Base-by-base conservation (phyloP, 2,888 invertebrate genomes). In the Leptinotarsa juncta region DNA sequence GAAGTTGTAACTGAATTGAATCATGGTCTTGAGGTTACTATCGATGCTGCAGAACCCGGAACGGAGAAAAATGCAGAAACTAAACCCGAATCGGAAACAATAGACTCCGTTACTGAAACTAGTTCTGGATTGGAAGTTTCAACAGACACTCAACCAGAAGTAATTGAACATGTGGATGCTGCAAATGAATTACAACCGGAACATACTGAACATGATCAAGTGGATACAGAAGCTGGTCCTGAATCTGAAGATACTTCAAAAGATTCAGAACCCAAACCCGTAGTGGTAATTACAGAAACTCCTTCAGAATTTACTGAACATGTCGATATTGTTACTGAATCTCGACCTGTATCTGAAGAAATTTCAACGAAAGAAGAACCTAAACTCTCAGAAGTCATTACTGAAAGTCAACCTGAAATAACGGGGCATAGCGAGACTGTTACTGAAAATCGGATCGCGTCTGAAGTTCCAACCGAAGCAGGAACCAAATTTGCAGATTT, bases 351-450 rank as follows among this genome's bases (percentile, higher is more conserved):
- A 5, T 62, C 62, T 32, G 62, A 62, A 62, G 32, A 62, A n/a
- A 7, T 62, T n/a, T 1, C 62, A 62, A 15, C 26, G 10, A 15
- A 62, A 26, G 62, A 15, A 62, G 62, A 15, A 62, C 12, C 20
- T 20, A 20, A 57, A 12, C 57, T 20, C 57, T 10, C 42, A 20
- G 20, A 69, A 4, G 57, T 10, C 42, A 48, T 48, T 14, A 71
- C 74, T 20, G 77, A 75, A 76, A 55, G 51, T 3, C 50, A 50
- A 50, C 48, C n/a, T 20, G 67, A 70, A 72, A 53, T 42, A 42
- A 42, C 42, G 12, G 12, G 3, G 10, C 10, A 42, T 42, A 42
- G 42, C 42, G 42, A 42, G 42, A 42, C 10, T 42, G 42, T 42
- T 42, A 42, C 42, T 42, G 42, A 10, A 42, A 42, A 3, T 10